Evolutionary conservation across 2,888 invertebrate genomes (phyloP), one percentile per base, ranked within the genome.

Genomic region (Acleris holmiana): DNA sequence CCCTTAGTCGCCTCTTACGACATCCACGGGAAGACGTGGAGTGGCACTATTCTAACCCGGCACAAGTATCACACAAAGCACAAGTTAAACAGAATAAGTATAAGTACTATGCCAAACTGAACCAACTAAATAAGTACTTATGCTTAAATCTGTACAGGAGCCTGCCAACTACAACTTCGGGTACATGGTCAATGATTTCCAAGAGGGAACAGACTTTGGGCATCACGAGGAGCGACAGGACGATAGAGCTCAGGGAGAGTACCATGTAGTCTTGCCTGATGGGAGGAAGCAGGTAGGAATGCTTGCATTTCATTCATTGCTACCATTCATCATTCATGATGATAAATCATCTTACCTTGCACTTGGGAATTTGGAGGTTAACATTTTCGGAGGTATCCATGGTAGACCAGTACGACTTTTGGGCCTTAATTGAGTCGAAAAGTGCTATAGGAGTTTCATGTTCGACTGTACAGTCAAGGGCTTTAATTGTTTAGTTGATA

Each of bases 151-250:
- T 79, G 76, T 76, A 66, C 82, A 94, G 91, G 94, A 94, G 68
- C 95, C 95, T n/a, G 94, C 87, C 0, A 94, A 93, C 85, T 95
- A 95, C 85, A 94, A 94, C 79, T 95, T 95, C 82, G 94, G 94
- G 69, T 95, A 95, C 77, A 94, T 94, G 83, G 95, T 95, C 50
- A 93, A 93, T 73, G 95, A 94, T 75, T 90, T 91, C 67, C 91
- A 93, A 68, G 94, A 94, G 41, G 94, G 94, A 23, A 93, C 94
- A 1, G 94, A 94, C 73, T 95, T 95, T 72, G 95, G 95, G 0
- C 95, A 95, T 71, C 93, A 93, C 71, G 95, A 95, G 80, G 91
- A 93, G 57, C 92, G 95, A 29, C 93, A 94, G 75, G 94, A 94
- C 35, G 94, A 94, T 67, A 87, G 88, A 29, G 94, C 95, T 0